Conservation (phyloP, 2,888 invertebrate species). For the Netelia inedita region DNA sequence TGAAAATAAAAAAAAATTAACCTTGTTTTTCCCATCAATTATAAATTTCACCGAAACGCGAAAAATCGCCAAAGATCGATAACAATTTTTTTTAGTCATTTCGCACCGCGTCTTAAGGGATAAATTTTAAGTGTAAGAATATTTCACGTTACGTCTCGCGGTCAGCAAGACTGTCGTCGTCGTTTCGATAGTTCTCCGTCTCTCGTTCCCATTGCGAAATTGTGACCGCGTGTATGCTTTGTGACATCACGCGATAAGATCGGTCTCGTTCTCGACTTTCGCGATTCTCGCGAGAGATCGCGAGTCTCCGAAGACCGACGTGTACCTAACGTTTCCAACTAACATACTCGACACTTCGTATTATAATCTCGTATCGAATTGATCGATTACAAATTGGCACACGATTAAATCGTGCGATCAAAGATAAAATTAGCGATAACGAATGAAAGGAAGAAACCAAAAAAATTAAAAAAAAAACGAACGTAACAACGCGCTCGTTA, state of each 20-base stretch:
- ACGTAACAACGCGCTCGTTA: not conserved
- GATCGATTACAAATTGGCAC: constrained; percentile 1
- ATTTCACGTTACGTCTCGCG: constrained; percentile 23
- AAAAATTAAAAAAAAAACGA: not conserved
- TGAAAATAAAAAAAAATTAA: not conserved
- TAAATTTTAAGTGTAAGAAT: not conserved
- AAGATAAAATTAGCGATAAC: not conserved
- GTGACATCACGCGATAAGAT: constrained; percentile 65
- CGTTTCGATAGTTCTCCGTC: constrained; percentile 47
- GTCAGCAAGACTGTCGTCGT: constrained; percentile 51
- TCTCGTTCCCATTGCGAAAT: constrained; percentile 60
- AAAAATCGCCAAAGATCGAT: not conserved
- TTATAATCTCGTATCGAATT: not conserved
- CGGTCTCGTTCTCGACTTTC: constrained; percentile 30
- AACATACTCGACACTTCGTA: constrained; percentile 4
- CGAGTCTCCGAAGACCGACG: not conserved
- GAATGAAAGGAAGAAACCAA: not conserved
- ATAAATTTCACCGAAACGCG: too few relatives aligned
- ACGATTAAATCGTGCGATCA: not conserved
- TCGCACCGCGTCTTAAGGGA: not conserved
- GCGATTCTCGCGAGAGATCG: constrained; percentile 16
- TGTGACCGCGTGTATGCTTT: constrained; percentile 38
- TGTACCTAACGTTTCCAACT: constrained; percentile 4
- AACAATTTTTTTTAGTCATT: not conserved
- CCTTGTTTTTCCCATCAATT: too few relatives aligned